A percentile compares a stretch with the other conserved stretches of the same genome.
phyloP scores from a whole-genome alignment of 2,888 invertebrate genomes.

The Parnassius glacialis region DNA sequence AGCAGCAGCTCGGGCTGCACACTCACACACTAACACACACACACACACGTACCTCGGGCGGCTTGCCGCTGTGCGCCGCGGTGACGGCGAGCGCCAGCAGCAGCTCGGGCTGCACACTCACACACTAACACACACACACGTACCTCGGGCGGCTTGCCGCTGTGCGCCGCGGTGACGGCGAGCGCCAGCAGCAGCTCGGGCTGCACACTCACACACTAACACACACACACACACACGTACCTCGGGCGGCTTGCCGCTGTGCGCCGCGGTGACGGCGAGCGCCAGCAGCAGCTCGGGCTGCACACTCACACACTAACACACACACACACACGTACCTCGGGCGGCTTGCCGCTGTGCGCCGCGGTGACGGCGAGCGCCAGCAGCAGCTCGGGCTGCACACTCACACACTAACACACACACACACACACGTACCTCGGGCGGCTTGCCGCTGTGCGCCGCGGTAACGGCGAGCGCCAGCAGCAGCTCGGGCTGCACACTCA shows the following conservation, averaged over 20 bases:
- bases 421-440: slow-evolving; percentile 84
- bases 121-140: neutral
- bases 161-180: slow-evolving; percentile 92
- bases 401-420: too few species aligned
- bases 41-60: slow-evolving; percentile 84
- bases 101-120: slow-evolving; percentile 88
- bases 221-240: slow-evolving; percentile 55
- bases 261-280: slow-evolving; percentile 92
- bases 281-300: slow-evolving; percentile 96
- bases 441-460: slow-evolving; percentile 92
- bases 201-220: slow-evolving; percentile 60
- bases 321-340: slow-evolving; percentile 82
- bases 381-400: slow-evolving; percentile 90
- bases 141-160: slow-evolving; percentile 94
- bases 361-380: slow-evolving; percentile 95
- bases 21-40: too few species aligned
- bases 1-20: slow-evolving; percentile 93
- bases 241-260: slow-evolving; percentile 93
- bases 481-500: slow-evolving; percentile 88
- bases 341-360: slow-evolving; percentile 92
- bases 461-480: slow-evolving; percentile 95
- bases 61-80: slow-evolving; percentile 92
- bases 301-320: slow-evolving; percentile 16
- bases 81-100: slow-evolving; percentile 95
- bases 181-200: slow-evolving; percentile 96